Percentiles rank a stretch among this genome's conserved stretches.
phyloP scores from a whole-genome alignment of 2,888 invertebrate species.

The Eupsilia transversa region DNA sequence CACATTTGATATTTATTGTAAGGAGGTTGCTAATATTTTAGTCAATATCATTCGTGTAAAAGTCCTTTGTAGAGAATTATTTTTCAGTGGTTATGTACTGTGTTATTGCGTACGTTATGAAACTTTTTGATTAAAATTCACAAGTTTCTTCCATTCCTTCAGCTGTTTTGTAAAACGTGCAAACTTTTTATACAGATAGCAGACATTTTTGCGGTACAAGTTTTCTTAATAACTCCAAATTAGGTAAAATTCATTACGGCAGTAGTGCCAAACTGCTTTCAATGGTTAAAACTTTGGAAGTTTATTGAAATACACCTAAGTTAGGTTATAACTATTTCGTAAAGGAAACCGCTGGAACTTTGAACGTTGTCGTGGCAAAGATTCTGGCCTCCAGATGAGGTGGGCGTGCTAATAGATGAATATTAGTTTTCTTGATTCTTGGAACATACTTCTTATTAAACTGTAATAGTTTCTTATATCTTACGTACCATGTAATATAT shows the following conservation, averaged over 20 bases:
- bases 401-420: constrained; percentile 12
- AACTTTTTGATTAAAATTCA: constrained; percentile 49
- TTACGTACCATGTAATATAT: not conserved
- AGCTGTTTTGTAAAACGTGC: constrained; percentile 21
- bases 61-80: not conserved
- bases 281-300: constrained; percentile 50
- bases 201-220: constrained; percentile 26
- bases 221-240: constrained; percentile 39
- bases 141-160: constrained; percentile 26
- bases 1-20: not conserved
- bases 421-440: constrained; percentile 44
- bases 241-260: constrained; percentile 40
- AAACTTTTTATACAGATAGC: constrained; percentile 39
- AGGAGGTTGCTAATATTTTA: not conserved
- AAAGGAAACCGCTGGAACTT: constrained; percentile 57
- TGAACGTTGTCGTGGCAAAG: constrained; percentile 36
- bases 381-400: constrained; percentile 6
- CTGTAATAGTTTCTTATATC: no score
- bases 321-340: constrained; percentile 47
- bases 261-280: constrained; percentile 47
- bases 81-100: not conserved
- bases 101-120: not conserved
- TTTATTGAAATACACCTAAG: constrained; percentile 56
- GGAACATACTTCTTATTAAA: not conserved
- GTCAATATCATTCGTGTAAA: not conserved